Percentiles rank a stretch among this genome's conserved stretches.
Conservation (phyloP, 2,888 invertebrate genomes). For the Tanaodytes sp. region DNA sequence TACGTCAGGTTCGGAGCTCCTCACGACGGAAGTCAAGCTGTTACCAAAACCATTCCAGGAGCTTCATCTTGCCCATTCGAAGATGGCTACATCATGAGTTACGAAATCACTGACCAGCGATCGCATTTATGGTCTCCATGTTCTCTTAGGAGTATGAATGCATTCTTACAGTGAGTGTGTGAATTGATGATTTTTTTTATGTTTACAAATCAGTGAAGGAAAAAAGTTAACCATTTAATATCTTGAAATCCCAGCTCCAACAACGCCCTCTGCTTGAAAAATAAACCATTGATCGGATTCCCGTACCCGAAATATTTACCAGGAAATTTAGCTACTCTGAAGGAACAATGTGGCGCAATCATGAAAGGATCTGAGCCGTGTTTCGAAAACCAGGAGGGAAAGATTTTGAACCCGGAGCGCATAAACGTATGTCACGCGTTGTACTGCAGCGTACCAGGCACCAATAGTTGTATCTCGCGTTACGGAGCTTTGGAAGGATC, state of each 20-base stretch:
- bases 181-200: too few relatives aligned
- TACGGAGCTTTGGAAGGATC: neutral
- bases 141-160: constrained; percentile 6
- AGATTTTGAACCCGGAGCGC: too few relatives aligned
- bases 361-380: neutral
- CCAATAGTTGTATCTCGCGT: neutral
- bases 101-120: constrained; percentile 6
- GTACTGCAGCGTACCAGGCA: neutral
- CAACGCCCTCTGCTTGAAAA: neutral
- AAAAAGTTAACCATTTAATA: too few relatives aligned
- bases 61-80: constrained; percentile 6
- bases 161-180: constrained; percentile 3
- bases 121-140: constrained; percentile 17
- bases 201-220: too few relatives aligned
- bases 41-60: neutral
- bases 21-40: constrained; percentile 7
- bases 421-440: neutral
- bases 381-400: too few relatives aligned
- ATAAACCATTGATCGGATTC: neutral
- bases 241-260: too few relatives aligned
- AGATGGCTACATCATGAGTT: constrained; percentile 38
- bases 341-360: neutral
- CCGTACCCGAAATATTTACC: constrained; percentile 3
- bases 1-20: constrained; percentile 14
- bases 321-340: neutral